Percentiles rank a stretch among this genome's conserved stretches.
phyloP scores from a whole-genome alignment of 2,888 invertebrate genomes.

The Neuroscelio doddi region DNA sequence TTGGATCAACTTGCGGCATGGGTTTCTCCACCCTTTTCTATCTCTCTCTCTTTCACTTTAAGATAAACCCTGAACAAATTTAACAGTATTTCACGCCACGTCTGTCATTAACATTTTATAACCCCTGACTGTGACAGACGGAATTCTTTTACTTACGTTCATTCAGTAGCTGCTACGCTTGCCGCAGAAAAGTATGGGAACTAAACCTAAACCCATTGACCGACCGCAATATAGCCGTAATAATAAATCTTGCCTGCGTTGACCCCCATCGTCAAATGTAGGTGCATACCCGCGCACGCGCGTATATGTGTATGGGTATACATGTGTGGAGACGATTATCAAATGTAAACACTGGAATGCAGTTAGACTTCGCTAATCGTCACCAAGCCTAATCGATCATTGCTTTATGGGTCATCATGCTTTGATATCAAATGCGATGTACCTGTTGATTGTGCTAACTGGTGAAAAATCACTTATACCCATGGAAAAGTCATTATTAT shows the following conservation, averaged over 20 bases:
- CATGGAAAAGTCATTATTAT: background rate
- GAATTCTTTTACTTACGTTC: slow-evolving; percentile 56
- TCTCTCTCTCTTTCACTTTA: slow-evolving; percentile 9
- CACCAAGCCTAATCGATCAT: slow-evolving; percentile 37
- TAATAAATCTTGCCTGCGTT: slow-evolving; percentile 44
- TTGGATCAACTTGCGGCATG: slow-evolving; percentile 18
- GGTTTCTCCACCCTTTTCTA: too few relatives aligned
- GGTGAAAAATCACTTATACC: background rate
- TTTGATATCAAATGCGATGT: slow-evolving; percentile 6
- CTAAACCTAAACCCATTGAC: slow-evolving; percentile 39
- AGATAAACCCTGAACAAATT: slow-evolving; percentile 30
- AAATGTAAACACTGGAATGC: slow-evolving; percentile 30
- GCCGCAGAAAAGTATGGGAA: slow-evolving; percentile 35
- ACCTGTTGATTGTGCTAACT: background rate
- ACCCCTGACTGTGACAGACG: slow-evolving; percentile 56
- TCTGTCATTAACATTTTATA: slow-evolving; percentile 64
- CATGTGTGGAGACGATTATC: slow-evolving; percentile 21
- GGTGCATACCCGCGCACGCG: slow-evolving; percentile 12
- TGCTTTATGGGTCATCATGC: slow-evolving; percentile 30
- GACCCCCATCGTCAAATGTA: slow-evolving; percentile 34
- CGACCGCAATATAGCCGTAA: slow-evolving; percentile 25
- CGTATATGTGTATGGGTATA: background rate
- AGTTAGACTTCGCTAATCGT: slow-evolving; percentile 38
- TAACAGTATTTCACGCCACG: slow-evolving; percentile 52
- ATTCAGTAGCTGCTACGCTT: slow-evolving; percentile 50